Conservation (phyloP, 1,140 invertebrate genomes). For the Apolygus lucorum region DNA sequence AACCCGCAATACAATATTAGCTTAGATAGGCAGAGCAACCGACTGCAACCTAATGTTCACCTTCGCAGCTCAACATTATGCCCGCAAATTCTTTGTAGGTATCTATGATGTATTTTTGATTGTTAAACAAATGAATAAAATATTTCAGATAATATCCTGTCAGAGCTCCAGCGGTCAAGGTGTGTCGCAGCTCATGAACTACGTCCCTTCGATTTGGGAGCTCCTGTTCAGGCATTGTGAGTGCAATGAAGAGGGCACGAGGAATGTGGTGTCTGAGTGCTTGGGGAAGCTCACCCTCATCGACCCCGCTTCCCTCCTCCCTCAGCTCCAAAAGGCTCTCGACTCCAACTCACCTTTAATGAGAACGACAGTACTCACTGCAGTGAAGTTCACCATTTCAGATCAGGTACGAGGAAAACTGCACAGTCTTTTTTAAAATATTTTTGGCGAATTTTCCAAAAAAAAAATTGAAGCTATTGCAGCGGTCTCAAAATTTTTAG, state of each 20-base stretch:
- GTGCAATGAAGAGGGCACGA: conserved; percentile 90
- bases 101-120: too few relatives aligned
- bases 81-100: too few relatives aligned
- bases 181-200: conserved; percentile 69
- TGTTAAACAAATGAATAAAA: too few relatives aligned
- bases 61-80: too few relatives aligned
- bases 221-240: conserved; percentile 89
- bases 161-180: conserved; percentile 67
- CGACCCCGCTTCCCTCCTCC: conserved; percentile 73
- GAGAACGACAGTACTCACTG: conserved; percentile 93
- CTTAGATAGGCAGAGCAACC: too few relatives aligned
- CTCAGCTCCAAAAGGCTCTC: conserved; percentile 67
- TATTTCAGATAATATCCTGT: conserved; percentile 75
- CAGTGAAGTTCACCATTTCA: conserved; percentile 95
- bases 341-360: conserved; percentile 73
- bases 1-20: too few relatives aligned
- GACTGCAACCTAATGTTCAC: too few relatives aligned
- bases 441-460: too few relatives aligned
- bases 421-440: neutral
- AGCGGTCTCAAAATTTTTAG: too few relatives aligned
- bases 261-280: conserved; percentile 98
- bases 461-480: too few relatives aligned
- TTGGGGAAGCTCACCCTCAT: conserved; percentile 94
- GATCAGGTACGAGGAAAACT: conserved; percentile 57
- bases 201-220: conserved; percentile 81